phyloP scores from a whole-genome alignment of 2,888 invertebrate species.

The Lasioglossum vierecki region DNA sequence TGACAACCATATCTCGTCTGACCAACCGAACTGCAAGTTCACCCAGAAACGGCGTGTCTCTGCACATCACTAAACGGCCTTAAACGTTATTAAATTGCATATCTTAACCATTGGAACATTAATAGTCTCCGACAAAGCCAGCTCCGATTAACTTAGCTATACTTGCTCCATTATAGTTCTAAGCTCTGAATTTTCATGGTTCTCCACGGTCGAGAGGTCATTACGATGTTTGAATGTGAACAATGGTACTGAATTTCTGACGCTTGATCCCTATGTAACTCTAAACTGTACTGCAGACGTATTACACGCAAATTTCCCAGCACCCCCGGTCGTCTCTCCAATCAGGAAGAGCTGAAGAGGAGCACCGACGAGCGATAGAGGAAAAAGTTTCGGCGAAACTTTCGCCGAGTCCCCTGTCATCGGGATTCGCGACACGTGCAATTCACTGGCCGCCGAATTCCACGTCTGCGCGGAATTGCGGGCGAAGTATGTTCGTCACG shows the following conservation, averaged over 20 bases:
- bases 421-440: slow-evolving; percentile 46
- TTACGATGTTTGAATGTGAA: not conserved
- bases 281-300: not conserved
- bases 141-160: slow-evolving; percentile 1
- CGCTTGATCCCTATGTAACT: not conserved
- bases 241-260: slow-evolving; percentile 8
- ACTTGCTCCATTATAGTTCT: slow-evolving; percentile 9
- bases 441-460: slow-evolving; percentile 31
- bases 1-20: no score
- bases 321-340: not conserved
- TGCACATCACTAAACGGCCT: not conserved
- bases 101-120: not conserved
- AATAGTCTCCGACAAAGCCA: slow-evolving; percentile 5
- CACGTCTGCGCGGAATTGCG: slow-evolving; percentile 26
- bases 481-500: slow-evolving; percentile 44
- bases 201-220: not conserved
- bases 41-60: not conserved
- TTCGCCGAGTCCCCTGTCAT: not conserved
- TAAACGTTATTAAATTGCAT: slow-evolving; percentile 5
- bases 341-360: slow-evolving; percentile 15
- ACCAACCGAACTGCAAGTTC: no score
- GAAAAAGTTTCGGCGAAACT: slow-evolving; percentile 17
- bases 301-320: not conserved
- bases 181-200: slow-evolving; percentile 23
- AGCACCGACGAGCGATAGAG: not conserved